Base-by-base conservation (phyloP, 2,888 invertebrate species). In the Macaria liturata region DNA sequence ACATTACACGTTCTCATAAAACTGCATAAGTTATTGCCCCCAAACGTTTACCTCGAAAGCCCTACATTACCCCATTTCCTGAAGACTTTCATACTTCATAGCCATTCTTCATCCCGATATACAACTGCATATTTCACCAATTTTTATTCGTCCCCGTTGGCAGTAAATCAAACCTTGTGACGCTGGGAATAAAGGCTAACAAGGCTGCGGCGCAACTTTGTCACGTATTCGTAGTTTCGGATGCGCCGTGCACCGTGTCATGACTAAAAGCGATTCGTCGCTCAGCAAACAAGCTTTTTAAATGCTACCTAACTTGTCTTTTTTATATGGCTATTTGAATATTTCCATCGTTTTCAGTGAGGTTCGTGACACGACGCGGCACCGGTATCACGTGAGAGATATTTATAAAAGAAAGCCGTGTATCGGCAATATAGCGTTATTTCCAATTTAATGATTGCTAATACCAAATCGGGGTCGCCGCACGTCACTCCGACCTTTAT, bases 361-460 rank as follows among this genome's bases (percentile, higher is more conserved):
- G 85, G 88, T 89, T 88, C 91, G 88, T 90, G 91, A 83, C 88
- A 90, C 91, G 88, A 83, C 85, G 72, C 82, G 91, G 91, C 89
- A 90, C 90, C 83, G 84, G 75, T 72, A 84, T 91, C 91, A 91
- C 91, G 91, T 91, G 90, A 89, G 83, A 88, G 84, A 86, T 90
- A 91, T 91, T 91, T 91, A 91, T 91, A 91, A 91, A 90, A 91
- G 89, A 88, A 90, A 87, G 80, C 86, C 81, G 87, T 83, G 86
- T 88, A 90, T 91, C 81, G 85, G 72, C 87, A 85, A 89, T 88
- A 86, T 79, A 86, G 86, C 90, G 88, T 86, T 88, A 89, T 91
- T 90, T 90, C 90, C 91, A 89, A 91, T 91, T 91, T 91, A 91
- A 91, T 91, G 90, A 90, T 89, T 87, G 87, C 88, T 91, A 91